Evolutionary conservation across 2,113 vertebrate species (phyloP), one percentile per base, ranked within the genome.

Genomic region (Bujurquina vittata): DNA sequence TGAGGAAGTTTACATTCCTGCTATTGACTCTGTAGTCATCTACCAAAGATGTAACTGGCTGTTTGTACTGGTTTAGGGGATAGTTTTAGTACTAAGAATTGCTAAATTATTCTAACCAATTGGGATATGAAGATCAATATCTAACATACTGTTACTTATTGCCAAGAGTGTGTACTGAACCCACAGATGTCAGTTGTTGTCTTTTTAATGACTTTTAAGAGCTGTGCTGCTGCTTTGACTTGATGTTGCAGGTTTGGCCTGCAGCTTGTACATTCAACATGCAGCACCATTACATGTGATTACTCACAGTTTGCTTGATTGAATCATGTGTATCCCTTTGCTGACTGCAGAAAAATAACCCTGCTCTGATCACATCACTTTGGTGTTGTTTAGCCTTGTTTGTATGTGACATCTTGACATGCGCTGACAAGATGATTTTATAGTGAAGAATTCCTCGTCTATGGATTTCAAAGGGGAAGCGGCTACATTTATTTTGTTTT

Each of bases 301-400:
- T 60, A 84, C 49, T 78, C 49, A 75, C 75, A 40, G 10, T 58
- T 83, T 81, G 20, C 35, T 22, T 14, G n/a, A 57, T 74, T 63
- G 11, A 77, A 74, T 54, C 75, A 75, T 74, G 2, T 22, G 1
- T 5, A 52, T 60, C 20, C 1, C 43, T 61, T 77, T 40, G 20
- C 40, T 60, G 57, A 31, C 56, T 26, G 43, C 59, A 60, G 14
- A 33, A 56, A 31, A 58, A 37, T 37, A 10, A 75, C 46, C 12
- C 73, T 22, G 37, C 14, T 67, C 62, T 1, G 0, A 60, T 54
- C 2, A 55, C 6, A 35, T 72, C 17, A 65, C 23, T 67, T 23
- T 18, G 23, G 37, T 43, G 11, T 49, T 37, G 37, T 7, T 46
- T 69, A 29, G 65, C 43, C 29, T 20, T 18, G 4, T 79, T 55